phyloP scores from a whole-genome alignment of 2,888 invertebrate genomes.

The Brenthis daphne region DNA sequence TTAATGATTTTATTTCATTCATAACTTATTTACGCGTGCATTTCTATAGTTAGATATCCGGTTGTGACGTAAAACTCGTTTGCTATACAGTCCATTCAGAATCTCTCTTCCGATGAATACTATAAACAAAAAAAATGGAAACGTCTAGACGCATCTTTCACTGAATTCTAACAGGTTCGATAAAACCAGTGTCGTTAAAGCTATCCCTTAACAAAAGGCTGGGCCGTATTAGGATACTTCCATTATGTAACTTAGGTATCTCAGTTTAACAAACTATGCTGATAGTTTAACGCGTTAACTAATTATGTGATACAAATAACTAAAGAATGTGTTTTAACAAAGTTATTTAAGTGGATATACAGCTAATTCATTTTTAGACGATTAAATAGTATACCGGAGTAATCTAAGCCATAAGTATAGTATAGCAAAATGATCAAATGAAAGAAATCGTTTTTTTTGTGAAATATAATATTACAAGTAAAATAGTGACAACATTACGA shows the following conservation, averaged over 20 bases:
- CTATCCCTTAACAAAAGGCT: constrained; percentile 43
- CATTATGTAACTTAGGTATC: constrained; percentile 45
- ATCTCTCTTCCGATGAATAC: constrained; percentile 36
- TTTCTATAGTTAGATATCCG: constrained; percentile 11
- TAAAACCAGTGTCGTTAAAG: not conserved
- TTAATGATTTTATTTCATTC: not conserved
- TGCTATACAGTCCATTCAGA: constrained; percentile 29
- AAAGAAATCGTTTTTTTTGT: not conserved
- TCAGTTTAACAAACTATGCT: constrained; percentile 50
- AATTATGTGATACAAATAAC: constrained; percentile 28
- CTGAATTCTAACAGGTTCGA: constrained; percentile 10
- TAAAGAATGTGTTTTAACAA: constrained; percentile 1
- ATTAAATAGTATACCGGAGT: not conserved
- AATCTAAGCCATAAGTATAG: not conserved
- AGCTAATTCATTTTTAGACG: not conserved
- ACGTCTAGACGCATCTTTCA: constrained; percentile 27
- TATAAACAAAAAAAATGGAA: constrained; percentile 28
- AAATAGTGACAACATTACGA: constrained; percentile 7
- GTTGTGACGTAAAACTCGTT: constrained; percentile 31
- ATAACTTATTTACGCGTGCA: constrained; percentile 5
- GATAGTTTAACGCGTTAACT: constrained; percentile 55
- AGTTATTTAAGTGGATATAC: constrained; percentile 3
- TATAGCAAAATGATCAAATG: not conserved
- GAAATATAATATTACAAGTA: not conserved
- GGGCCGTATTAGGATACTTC: constrained; percentile 42